Evolutionary conservation across 2,113 vertebrate species (phyloP), one percentile per base, ranked within the genome.

Genomic region (Pungitius pungitius): DNA sequence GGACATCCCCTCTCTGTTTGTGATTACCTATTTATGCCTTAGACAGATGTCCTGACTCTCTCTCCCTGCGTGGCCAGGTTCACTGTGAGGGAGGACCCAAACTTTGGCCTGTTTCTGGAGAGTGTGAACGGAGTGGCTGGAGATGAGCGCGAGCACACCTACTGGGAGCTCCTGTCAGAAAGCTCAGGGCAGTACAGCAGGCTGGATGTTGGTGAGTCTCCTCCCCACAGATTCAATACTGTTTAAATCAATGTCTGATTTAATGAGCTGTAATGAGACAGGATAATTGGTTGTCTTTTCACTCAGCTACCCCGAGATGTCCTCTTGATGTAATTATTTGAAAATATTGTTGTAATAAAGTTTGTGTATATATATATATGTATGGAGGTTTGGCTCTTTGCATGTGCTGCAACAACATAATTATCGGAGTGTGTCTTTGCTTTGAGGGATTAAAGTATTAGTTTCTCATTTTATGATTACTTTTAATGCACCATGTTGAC

Each of bases 61-160:
- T 60, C 26, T 52, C n/a, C 7, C 8, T 22, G 3, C 83, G 1
- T 61, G 51, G 2, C 33, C 71, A 93, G 91, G 70, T 92, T 92
- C 83, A 85, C 75, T 12, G 77, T 90, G 78, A 86, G 22, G 27
- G 84, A 87, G 54, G 59, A 93, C 68, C 66, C 80, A 47, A 57
- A 90, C 77, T 91, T 80, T 43, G 90, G 92, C 33, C 64, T 67
- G 51, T 83, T 81, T 26, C 78, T 93, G 65, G 82, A 91, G 78
- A 92, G 90, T 68, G 89, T 93, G 67, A 94, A 93, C n/a, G 92
- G 89, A 63, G 71, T 91, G n/a, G 77, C 88, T 80, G 88, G 82
- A 65, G 82, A 45, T 13, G 70, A 82, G 8, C 26, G 4, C 0
- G 66, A 91, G 22, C 81, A 88, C 22, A 90, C 84, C 1, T 90